Percentiles rank a stretch among this genome's conserved stretches.
Conservation (phyloP, 2,797 vertebrate species). For the Agapornis canus region DNA sequence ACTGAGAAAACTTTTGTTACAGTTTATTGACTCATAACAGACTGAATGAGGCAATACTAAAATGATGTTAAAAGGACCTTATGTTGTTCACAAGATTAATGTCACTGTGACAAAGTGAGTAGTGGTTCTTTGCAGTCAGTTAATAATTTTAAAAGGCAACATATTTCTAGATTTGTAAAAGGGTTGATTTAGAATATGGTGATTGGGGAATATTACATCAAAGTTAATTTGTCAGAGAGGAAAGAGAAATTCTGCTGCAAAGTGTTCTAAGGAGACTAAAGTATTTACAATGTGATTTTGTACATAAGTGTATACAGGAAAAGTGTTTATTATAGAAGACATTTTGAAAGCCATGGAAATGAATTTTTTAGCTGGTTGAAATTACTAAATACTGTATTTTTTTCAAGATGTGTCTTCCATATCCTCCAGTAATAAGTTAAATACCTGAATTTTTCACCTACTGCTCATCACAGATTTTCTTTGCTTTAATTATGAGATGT, state of each 20-base stretch:
- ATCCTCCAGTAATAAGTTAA: neutral
- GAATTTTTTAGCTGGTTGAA: neutral
- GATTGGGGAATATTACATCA: neutral
- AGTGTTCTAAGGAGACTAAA: neutral
- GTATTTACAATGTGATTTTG: neutral
- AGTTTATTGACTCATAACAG: constrained; percentile 13
- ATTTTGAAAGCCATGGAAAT: neutral
- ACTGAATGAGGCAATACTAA: constrained; percentile 2
- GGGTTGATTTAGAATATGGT: neutral
- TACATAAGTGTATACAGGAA: neutral
- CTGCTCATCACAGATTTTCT: neutral
- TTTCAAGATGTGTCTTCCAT: neutral
- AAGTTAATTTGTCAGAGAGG: neutral
- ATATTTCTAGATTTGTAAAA: neutral
- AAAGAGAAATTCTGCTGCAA: neutral
- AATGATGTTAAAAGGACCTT: neutral
- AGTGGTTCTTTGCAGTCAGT: neutral
- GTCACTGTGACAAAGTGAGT: neutral
- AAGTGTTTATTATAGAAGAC: neutral
- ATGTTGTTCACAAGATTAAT: neutral
- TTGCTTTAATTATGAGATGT: neutral
- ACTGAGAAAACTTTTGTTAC: neutral
- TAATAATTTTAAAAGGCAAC: neutral
- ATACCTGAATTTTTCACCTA: neutral
- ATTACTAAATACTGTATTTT: neutral